Percentiles rank a stretch among this genome's conserved stretches.
phyloP scores from a whole-genome alignment of 1,140 invertebrate genomes.

The Neodiprion fabricii region DNA sequence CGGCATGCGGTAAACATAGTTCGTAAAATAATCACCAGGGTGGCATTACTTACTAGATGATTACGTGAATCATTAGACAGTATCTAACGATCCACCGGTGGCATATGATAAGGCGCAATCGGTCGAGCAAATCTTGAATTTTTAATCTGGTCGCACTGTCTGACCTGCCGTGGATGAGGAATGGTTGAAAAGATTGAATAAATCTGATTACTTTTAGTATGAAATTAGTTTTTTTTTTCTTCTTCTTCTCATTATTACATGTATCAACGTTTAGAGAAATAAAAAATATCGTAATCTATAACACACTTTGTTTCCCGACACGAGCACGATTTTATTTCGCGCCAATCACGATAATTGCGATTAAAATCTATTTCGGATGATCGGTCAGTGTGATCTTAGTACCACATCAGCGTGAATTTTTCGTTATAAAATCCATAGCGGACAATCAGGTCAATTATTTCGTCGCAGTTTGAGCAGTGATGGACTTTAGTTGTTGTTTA shows the following conservation, averaged over 20 bases:
- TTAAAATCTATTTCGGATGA: no score
- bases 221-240: neutral
- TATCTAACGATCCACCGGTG: neutral
- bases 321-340: no score
- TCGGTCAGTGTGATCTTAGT: no score
- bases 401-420: no score
- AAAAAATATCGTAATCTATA: slow-evolving; percentile 8
- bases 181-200: neutral
- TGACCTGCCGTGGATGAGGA: no score
- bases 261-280: slow-evolving; percentile 1
- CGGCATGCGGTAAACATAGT: neutral
- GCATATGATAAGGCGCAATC: neutral
- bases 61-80: neutral
- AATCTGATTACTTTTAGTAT: neutral
- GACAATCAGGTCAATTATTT: slow-evolving; percentile 30
- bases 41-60: neutral
- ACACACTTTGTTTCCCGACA: neutral
- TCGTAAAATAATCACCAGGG: neutral
- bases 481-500: slow-evolving; percentile 60
- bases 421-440: neutral
- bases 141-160: no score
- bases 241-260: neutral
- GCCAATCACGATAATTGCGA: no score
- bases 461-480: slow-evolving; percentile 44
- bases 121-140: no score